Conservation (phyloP, 2,113 vertebrate genomes). For the Melanostigma gelatinosum region DNA sequence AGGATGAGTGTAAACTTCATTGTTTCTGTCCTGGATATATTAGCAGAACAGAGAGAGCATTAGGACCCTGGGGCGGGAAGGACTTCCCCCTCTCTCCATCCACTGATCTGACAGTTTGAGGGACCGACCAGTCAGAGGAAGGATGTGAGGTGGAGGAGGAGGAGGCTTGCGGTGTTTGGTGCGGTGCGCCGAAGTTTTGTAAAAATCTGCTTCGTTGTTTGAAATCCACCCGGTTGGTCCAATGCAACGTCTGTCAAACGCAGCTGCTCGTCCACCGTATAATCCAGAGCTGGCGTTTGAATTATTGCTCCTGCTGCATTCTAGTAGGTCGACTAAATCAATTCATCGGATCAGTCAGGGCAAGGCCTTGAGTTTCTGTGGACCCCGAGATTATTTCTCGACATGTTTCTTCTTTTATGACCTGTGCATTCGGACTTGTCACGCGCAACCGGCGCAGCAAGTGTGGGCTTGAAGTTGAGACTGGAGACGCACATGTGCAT, state of each 20-base stretch:
- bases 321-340: background rate
- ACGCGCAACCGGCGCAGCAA: background rate
- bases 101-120: slow-evolving; percentile 54
- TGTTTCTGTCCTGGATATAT: slow-evolving; percentile 8
- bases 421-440: background rate
- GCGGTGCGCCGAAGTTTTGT: slow-evolving; percentile 47
- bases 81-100: slow-evolving; percentile 31
- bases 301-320: slow-evolving; percentile 14
- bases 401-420: background rate
- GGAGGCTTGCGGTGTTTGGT: slow-evolving; percentile 12
- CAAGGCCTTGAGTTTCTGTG: background rate
- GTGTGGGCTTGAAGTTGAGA: background rate
- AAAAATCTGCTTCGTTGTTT: slow-evolving; percentile 19
- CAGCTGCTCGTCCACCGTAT: slow-evolving; percentile 22
- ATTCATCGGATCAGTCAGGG: slow-evolving; percentile 3
- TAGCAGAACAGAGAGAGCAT: slow-evolving; percentile 35
- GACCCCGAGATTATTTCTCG: background rate
- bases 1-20: slow-evolving; percentile 7
- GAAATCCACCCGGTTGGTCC: background rate
- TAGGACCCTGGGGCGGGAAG: slow-evolving; percentile 74
- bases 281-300: slow-evolving; percentile 22
- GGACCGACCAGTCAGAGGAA: slow-evolving; percentile 34
- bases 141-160: slow-evolving; percentile 57
- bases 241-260: slow-evolving; percentile 45
- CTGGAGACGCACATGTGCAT: slow-evolving; percentile 44